Percentiles rank a stretch among this genome's conserved stretches.
Conservation (phyloP, 2,888 invertebrate genomes). For the Melieria picta region DNA sequence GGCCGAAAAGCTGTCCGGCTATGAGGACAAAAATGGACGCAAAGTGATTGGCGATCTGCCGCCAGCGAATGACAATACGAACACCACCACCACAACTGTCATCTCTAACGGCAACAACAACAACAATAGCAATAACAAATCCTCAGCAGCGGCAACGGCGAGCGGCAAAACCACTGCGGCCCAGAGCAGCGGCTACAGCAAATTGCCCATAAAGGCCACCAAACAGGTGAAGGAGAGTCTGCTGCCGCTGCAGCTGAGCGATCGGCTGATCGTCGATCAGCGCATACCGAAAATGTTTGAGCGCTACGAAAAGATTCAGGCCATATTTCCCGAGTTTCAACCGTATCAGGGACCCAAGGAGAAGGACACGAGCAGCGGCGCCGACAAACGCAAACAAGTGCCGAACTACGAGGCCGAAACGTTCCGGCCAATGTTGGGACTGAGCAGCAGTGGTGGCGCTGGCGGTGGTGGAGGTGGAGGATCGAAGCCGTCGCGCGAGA, state of each 20-base stretch:
- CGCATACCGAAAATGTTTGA: constrained; percentile 78
- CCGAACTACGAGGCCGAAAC: constrained; percentile 48
- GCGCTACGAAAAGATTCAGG: constrained; percentile 79
- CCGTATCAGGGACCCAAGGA: constrained; percentile 63
- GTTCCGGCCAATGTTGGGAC: constrained; percentile 41
- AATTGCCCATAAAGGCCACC: constrained; percentile 61
- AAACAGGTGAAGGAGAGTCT: constrained; percentile 63
- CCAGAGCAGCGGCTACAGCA: constrained; percentile 46
- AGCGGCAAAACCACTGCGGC: constrained; percentile 17
- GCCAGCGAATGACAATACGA: background rate
- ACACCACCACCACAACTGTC: constrained; percentile 14
- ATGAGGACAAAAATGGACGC: constrained; percentile 51
- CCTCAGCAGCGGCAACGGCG: background rate
- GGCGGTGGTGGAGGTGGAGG: constrained; percentile 26
- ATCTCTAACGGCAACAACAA: constrained; percentile 1
- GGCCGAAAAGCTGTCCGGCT: constrained; percentile 47
- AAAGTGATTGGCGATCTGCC: constrained; percentile 55
- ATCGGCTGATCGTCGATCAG: constrained; percentile 52
- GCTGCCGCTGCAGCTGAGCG: constrained; percentile 32
- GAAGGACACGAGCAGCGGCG: constrained; percentile 49
- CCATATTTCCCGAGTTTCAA: constrained; percentile 78
- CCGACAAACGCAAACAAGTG: constrained; percentile 25
- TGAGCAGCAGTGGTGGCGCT: constrained; percentile 25
- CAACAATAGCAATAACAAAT: constrained; percentile 19
- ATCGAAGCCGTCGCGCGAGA: constrained; percentile 62